Conservation (phyloP, 2,113 vertebrate species). For the Crotalus helleri region DNA sequence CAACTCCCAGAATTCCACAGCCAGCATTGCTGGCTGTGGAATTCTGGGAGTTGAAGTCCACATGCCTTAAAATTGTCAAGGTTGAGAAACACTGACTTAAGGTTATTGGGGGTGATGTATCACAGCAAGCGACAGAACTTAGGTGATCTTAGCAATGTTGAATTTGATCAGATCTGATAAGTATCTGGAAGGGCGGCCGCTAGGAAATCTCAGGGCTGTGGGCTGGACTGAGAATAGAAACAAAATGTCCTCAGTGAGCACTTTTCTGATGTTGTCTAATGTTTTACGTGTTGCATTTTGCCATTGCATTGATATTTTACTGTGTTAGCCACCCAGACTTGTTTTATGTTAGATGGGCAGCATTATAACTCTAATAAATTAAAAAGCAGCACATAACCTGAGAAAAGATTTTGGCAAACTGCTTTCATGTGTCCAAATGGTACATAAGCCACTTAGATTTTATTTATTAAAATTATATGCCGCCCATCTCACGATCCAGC, state of each 20-base stretch:
- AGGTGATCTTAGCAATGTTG: not conserved
- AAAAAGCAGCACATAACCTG: not conserved
- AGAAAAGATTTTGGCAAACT: not conserved
- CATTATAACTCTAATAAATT: not conserved
- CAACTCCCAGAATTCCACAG: too few relatives aligned
- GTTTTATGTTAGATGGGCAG: not conserved
- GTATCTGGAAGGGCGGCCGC: not conserved
- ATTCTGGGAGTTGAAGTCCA: too few relatives aligned
- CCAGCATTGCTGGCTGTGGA: too few relatives aligned
- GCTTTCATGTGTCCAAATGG: not conserved
- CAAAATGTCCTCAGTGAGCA: not conserved
- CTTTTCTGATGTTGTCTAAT: not conserved
- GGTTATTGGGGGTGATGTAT: not conserved
- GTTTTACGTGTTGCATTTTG: not conserved
- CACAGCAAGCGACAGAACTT: not conserved
- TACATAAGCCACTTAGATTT: not conserved
- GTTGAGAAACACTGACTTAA: not conserved
- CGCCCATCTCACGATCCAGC: not conserved
- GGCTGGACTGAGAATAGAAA: not conserved
- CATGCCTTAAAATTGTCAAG: too few relatives aligned
- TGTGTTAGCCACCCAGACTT: not conserved
- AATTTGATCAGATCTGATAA: not conserved
- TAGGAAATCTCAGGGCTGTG: not conserved
- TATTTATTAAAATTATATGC: not conserved
- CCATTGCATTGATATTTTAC: not conserved